Evolutionary conservation across 2,113 vertebrate genomes (phyloP).

Genomic region (Lynx canadensis): DNA sequence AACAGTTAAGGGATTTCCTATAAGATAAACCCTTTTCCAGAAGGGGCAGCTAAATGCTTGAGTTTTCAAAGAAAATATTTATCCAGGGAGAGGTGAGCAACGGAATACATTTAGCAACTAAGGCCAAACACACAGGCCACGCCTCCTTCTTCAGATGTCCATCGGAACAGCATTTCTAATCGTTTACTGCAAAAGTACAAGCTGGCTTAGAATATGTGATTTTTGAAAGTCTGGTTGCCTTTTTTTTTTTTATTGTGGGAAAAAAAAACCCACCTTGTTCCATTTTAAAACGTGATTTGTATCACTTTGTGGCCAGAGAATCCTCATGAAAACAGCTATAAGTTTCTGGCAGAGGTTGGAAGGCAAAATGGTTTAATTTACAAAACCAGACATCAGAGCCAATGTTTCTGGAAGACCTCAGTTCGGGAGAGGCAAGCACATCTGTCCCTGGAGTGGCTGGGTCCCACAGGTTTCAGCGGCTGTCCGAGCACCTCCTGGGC

Average conservation of each 20-base stretch:
- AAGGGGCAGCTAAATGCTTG: conserved; percentile 62
- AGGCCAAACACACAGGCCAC: background rate
- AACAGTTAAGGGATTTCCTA: conserved; percentile 61
- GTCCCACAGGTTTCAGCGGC: background rate
- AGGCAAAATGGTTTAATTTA: conserved; percentile 65
- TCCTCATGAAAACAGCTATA: conserved; percentile 43
- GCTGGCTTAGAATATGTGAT: conserved; percentile 38
- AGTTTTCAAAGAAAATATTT: conserved; percentile 75
- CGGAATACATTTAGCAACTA: conserved; percentile 46
- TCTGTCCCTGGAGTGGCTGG: conserved; percentile 37
- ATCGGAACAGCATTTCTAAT: conserved; percentile 2
- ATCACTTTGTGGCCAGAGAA: conserved; percentile 27
- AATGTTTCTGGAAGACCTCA: conserved; percentile 55
- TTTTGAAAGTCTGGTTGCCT: conserved; percentile 13
- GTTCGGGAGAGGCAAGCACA: background rate
- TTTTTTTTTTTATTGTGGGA: background rate
- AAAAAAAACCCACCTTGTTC: background rate
- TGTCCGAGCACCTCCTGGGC: background rate
- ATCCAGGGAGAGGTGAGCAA: conserved; percentile 51
- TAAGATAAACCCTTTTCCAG: conserved; percentile 55
- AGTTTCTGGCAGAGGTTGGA: conserved; percentile 49
- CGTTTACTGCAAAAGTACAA: background rate
- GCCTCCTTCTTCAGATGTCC: conserved; percentile 7
- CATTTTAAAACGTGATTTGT: conserved; percentile 55
- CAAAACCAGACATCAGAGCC: background rate